Percentiles rank a stretch among this genome's conserved stretches.
These are phyloP conservation scores for Lophotriccus pileatus DNA, from an alignment of 2,797 vertebrate species.

Conservation along the genomic window DNA sequence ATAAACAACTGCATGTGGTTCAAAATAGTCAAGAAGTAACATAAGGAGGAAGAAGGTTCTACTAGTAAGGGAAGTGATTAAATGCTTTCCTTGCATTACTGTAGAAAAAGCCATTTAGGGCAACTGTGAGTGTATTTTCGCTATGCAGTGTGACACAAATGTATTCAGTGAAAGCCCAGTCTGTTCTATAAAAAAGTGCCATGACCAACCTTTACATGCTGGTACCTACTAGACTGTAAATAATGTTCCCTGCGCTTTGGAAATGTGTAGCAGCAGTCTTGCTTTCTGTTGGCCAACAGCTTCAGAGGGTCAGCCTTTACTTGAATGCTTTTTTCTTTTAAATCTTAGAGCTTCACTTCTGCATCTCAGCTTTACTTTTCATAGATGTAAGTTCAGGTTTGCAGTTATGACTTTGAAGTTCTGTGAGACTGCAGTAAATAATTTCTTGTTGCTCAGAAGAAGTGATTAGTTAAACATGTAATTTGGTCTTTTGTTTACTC, in stretches of 20 bases:
- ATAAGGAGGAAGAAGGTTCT: neutral
- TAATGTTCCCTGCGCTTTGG: neutral
- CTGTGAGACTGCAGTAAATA: neutral
- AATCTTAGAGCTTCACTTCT: neutral
- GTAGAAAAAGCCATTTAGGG: neutral
- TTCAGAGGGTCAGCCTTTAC: neutral
- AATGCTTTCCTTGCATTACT: neutral
- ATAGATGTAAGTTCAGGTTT: neutral
- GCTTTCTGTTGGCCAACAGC: neutral
- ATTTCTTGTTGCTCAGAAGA: neutral
- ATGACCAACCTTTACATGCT: neutral
- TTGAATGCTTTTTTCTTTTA: fast-evolving
- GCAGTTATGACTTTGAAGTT: neutral
- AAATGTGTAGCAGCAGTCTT: neutral
- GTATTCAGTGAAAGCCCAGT: neutral
- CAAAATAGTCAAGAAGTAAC: neutral
- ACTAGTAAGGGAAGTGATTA: neutral
- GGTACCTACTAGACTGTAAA: neutral
- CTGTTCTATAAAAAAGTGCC: neutral
- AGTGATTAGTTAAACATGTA: neutral
- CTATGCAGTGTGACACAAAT: neutral
- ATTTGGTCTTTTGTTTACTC: neutral
- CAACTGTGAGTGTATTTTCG: neutral
- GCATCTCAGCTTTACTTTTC: neutral
- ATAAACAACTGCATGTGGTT: neutral